Percentiles rank a stretch among this genome's conserved stretches.
Evolutionary conservation across 1,140 invertebrate genomes (phyloP).

Genomic region (Hyles euphorbiae): DNA sequence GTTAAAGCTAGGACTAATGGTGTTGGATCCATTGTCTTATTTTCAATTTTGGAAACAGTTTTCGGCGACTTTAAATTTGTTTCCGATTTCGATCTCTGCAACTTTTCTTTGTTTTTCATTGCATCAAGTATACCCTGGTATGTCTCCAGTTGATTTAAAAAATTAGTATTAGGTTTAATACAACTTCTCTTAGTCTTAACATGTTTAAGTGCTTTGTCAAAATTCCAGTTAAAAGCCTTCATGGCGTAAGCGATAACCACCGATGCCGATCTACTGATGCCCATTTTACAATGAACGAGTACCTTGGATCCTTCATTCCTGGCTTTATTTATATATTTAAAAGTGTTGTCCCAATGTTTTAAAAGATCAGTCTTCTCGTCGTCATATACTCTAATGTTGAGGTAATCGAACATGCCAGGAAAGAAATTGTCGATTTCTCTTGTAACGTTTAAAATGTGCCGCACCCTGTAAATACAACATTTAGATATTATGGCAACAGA

Average conservation of each 20-base stretch:
- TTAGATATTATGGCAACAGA: not conserved
- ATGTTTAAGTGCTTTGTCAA: constrained; percentile 90
- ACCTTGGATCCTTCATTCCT: constrained; percentile 93
- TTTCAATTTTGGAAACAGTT: constrained; percentile 65
- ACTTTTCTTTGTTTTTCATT: constrained; percentile 95
- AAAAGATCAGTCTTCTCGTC: constrained; percentile 97
- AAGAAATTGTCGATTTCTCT: constrained; percentile 99
- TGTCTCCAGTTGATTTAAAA: constrained; percentile 94
- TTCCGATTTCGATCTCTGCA: constrained; percentile 94
- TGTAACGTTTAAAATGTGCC: constrained; percentile 97
- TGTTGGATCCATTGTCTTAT: constrained; percentile 74
- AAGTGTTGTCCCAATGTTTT: constrained; percentile 98
- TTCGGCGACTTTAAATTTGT: constrained; percentile 89
- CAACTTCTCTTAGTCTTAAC: constrained; percentile 93
- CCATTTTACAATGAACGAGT: constrained; percentile 99
- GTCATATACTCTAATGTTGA: constrained; percentile 97
- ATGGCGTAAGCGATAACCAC: constrained; percentile 98
- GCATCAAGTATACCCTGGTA: constrained; percentile 97
- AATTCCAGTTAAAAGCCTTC: constrained; percentile 97
- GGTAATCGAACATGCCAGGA: constrained; percentile 96
- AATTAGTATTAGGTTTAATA: constrained; percentile 97
- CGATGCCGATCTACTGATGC: constrained; percentile 97
- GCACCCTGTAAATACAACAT: constrained; percentile 83
- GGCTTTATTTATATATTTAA: constrained; percentile 96
- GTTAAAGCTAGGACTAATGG: constrained; percentile 76